These are phyloP conservation scores for Diplodus puntazzo DNA, from an alignment of 2,797 vertebrate genomes.

Conservation along the genomic window DNA sequence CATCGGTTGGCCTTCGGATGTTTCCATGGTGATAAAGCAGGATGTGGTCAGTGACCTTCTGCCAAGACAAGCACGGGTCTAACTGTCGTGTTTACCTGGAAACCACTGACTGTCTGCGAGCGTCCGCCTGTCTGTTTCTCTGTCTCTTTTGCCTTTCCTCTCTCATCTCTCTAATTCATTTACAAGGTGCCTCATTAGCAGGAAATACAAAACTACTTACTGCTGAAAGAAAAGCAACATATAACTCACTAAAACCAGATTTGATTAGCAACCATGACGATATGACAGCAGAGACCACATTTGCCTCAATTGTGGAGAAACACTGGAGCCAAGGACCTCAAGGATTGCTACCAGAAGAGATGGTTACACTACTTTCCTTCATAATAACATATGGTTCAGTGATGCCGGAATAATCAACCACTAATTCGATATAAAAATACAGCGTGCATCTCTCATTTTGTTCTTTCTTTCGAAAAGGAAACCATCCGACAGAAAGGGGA, in stretches of 20 bases:
- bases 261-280: conserved; percentile 42
- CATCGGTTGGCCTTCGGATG: conserved; percentile 67
- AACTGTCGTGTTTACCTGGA: conserved; percentile 82
- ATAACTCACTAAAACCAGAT: conserved; percentile 31
- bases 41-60: conserved; percentile 85
- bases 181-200: conserved; percentile 15
- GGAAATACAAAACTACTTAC: conserved; percentile 26
- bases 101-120: conserved; percentile 46
- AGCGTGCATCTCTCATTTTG: not conserved
- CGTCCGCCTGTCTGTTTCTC: conserved; percentile 18
- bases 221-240: conserved; percentile 23
- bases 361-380: not conserved
- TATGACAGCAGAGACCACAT: conserved; percentile 19
- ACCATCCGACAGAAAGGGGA: conserved; percentile 35
- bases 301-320: conserved; percentile 2
- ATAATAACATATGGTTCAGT: not conserved
- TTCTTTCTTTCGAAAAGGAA: conserved; percentile 44
- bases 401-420: not conserved
- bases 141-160: not conserved
- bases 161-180: conserved; percentile 4
- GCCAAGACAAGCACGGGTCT: conserved; percentile 71
- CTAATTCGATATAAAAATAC: conserved; percentile 5
- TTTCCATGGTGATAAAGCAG: conserved; percentile 87
- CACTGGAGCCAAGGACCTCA: not conserved
- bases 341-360: not conserved